These are phyloP conservation scores for Rachycentron canadum DNA, from an alignment of 2,797 vertebrate genomes.

Conservation along the genomic window DNA sequence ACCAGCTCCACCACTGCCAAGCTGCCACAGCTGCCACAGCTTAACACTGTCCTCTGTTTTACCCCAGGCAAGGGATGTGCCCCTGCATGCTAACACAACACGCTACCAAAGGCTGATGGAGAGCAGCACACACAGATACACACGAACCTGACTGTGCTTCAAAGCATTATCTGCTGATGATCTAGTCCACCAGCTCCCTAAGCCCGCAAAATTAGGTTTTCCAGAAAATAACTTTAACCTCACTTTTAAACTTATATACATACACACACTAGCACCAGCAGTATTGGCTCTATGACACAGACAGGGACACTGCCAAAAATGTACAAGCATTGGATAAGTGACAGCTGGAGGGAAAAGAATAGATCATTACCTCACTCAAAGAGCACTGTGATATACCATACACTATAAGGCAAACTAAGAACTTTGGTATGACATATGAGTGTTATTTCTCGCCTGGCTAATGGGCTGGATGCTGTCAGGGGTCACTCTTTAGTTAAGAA, in stretches of 20 bases:
- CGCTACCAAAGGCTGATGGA: conserved; percentile 8
- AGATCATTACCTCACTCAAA: conserved; percentile 44
- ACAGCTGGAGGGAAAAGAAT: conserved; percentile 51
- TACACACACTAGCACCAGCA: neutral
- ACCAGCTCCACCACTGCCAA: conserved; percentile 37
- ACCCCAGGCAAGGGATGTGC: conserved; percentile 50
- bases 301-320: conserved; percentile 36
- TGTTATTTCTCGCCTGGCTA: conserved; percentile 49
- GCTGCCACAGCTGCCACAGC: conserved; percentile 57
- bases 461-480: conserved; percentile 39
- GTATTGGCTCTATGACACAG: conserved; percentile 42
- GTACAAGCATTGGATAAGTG: conserved; percentile 36
- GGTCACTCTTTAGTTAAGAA: conserved; percentile 45
- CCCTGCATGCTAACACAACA: conserved; percentile 50
- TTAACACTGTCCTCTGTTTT: conserved; percentile 50
- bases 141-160: conserved; percentile 14
- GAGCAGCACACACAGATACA: conserved; percentile 13
- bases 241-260: neutral
- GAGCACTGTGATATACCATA: conserved; percentile 24
- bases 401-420: conserved; percentile 12
- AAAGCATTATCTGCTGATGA: conserved; percentile 32
- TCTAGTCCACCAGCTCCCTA: neutral
- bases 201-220: conserved; percentile 43
- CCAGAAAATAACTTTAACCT: conserved; percentile 32
- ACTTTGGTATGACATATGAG: conserved; percentile 4